Evolutionary conservation across 2,113 vertebrate species (phyloP).

Genomic region (Apeltes quadracus): DNA sequence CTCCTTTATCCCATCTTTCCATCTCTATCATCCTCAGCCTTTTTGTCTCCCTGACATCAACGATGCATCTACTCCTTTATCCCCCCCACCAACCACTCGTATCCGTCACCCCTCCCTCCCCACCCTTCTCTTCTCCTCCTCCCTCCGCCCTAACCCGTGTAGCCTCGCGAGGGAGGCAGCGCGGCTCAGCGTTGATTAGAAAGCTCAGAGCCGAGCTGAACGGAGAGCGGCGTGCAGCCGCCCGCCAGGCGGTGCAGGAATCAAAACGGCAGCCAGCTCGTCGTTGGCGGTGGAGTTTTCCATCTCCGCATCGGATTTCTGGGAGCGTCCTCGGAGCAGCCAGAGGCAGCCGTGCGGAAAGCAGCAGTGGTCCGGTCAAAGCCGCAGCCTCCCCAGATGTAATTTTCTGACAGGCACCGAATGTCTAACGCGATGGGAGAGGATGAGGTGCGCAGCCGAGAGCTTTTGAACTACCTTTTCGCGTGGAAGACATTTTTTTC

Average conservation of each 20-base stretch:
- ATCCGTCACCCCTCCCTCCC: constrained; percentile 33
- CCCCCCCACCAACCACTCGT: constrained; percentile 12
- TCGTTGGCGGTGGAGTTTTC: constrained; percentile 61
- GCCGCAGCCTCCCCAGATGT: constrained; percentile 62
- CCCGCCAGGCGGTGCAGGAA: constrained; percentile 60
- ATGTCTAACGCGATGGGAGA: constrained; percentile 61
- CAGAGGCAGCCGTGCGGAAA: constrained; percentile 71
- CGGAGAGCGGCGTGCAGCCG: constrained; percentile 56
- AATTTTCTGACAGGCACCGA: constrained; percentile 63
- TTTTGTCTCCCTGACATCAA: constrained; percentile 50
- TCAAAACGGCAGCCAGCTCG: constrained; percentile 62
- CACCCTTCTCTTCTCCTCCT: not conserved
- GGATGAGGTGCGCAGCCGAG: constrained; percentile 45
- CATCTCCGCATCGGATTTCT: constrained; percentile 70
- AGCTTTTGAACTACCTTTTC: constrained; percentile 48
- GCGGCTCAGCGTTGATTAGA: constrained; percentile 68
- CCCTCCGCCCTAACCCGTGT: constrained; percentile 46
- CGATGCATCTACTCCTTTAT: constrained; percentile 39
- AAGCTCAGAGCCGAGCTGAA: constrained; percentile 63
- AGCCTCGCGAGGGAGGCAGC: constrained; percentile 55
- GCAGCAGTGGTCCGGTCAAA: constrained; percentile 70
- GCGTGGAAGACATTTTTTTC: constrained; percentile 22
- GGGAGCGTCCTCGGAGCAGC: constrained; percentile 65
- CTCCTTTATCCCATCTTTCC: constrained; percentile 51
- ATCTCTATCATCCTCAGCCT: constrained; percentile 45